Base-by-base conservation (phyloP, 2,113 vertebrate species). In the Sciurus niger region DNA sequence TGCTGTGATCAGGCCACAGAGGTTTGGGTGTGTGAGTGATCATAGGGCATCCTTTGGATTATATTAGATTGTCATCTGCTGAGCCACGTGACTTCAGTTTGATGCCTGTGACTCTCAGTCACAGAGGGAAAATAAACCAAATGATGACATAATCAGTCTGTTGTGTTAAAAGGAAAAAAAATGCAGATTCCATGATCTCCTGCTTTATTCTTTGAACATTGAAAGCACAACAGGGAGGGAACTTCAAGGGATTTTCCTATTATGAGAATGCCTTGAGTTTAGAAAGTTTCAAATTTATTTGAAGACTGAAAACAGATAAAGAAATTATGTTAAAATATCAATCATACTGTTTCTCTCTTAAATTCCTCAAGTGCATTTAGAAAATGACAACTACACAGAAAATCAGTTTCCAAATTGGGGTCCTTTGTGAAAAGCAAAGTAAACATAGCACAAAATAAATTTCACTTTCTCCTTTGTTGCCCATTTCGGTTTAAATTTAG, bases 241-340 rank as follows among this genome's bases (percentile, higher is more conserved):
- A 40, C 37, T 91, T 65, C 24, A 87, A 16, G 2, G 25, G 24
- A 17, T 20, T 95, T 53, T 78, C 34, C 51, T 43, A 1, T 20
- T 8, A 34, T 58, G 55, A 30, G 70, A 83, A 79, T 90, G 32
- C 34, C 25, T 86, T 80, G 22, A 53, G 70, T 88, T 76, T 83
- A 79, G 89, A 73, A 25, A 87, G 17, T 67, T 88, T 48, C 93
- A 72, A 95, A 80, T 90, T 70, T 80, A 80, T 70, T 53, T 28
- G 11, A 17, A 63, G 73, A 53, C 40, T 32, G 53, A 68, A 89
- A 84, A 77, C 13, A 58, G 40, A 51, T 30, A 90, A 83, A 67
- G 6, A 2, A 79, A 40, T 82, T 63, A 63, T 48, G 32, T 32
- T n/a, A 76, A 95, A 83, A 30, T 55, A 22, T 93, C 68, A 85